Percentiles rank a stretch among this genome's conserved stretches.
Evolutionary conservation across 2,113 vertebrate genomes (phyloP).

Genomic region (Geothlypis trichas): DNA sequence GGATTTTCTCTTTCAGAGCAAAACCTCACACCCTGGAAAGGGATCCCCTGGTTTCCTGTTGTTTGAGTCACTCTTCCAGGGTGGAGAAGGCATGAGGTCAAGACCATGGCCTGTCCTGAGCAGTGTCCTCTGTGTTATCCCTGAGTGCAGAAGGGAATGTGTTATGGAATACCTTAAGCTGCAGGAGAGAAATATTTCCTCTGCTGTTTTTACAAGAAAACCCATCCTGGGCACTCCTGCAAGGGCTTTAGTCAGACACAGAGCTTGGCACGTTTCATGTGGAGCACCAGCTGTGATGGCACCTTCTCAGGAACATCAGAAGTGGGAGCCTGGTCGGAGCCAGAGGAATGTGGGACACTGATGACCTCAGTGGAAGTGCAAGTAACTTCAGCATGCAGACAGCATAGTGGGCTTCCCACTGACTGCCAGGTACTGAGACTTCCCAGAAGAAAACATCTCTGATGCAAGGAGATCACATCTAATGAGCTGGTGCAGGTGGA

Average conservation of each 20-base stretch:
- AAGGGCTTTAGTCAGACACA: background rate
- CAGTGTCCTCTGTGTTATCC: accelerated
- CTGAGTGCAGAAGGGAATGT: background rate
- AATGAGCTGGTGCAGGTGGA: background rate
- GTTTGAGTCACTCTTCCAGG: background rate
- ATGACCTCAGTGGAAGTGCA: background rate
- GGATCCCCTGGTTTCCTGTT: background rate
- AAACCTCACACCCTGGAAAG: background rate
- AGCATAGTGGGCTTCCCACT: background rate
- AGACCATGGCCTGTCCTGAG: background rate
- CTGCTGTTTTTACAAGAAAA: background rate
- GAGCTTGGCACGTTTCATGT: accelerated
- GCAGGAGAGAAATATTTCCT: background rate
- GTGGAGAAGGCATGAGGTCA: background rate
- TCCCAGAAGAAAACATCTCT: background rate
- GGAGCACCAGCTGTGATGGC: background rate
- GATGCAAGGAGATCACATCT: background rate
- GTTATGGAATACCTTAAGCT: background rate
- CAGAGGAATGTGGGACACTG: accelerated
- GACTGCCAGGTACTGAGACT: background rate
- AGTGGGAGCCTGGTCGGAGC: background rate
- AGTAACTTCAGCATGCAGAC: background rate
- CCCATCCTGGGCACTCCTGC: background rate
- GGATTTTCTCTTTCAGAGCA: accelerated
- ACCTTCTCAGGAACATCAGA: background rate